phyloP scores from a whole-genome alignment of 92 coral and sea anemone species.

The Plumapathes pennacea region DNA sequence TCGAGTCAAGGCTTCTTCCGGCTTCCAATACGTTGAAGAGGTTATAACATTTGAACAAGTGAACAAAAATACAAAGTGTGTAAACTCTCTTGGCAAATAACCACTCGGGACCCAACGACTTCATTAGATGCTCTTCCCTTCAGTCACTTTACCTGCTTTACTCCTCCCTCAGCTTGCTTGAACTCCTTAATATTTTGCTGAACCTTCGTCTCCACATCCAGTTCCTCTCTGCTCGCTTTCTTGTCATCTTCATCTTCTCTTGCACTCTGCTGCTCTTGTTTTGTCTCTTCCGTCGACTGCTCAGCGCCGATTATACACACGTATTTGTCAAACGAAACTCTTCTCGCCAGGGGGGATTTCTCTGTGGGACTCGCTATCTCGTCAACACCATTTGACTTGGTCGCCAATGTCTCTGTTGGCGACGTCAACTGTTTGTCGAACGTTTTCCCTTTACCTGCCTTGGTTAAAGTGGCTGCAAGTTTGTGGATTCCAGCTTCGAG shows the following conservation, averaged over 20 bases:
- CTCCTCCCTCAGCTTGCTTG: neutral
- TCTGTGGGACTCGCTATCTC: neutral
- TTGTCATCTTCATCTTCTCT: conserved; percentile 6
- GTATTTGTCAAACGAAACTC: conserved; percentile 66
- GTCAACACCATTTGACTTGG: neutral
- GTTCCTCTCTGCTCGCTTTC: conserved; percentile 49
- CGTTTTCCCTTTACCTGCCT: conserved; percentile 15
- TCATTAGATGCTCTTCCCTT: too few species aligned
- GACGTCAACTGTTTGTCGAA: conserved; percentile 4
- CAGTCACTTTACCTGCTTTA: neutral
- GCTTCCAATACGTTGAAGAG: too few species aligned
- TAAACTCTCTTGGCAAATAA: too few species aligned
- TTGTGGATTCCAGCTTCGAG: conserved; percentile 37
- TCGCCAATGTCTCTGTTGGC: conserved; percentile 1
- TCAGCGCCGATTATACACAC: conserved; percentile 12
- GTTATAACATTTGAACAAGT: too few species aligned
- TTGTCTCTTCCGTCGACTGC: neutral
- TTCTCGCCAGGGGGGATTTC: conserved; percentile 40
- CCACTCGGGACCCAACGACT: too few species aligned
- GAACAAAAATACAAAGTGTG: too few species aligned
- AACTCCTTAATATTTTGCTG: conserved; percentile 28
- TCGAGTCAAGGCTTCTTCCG: too few species aligned
- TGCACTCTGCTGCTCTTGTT: neutral
- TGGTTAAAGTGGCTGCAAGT: conserved; percentile 29
- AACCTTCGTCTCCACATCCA: conserved; percentile 41